Conservation (phyloP, 2,113 vertebrate species). For the Strigops habroptila region DNA sequence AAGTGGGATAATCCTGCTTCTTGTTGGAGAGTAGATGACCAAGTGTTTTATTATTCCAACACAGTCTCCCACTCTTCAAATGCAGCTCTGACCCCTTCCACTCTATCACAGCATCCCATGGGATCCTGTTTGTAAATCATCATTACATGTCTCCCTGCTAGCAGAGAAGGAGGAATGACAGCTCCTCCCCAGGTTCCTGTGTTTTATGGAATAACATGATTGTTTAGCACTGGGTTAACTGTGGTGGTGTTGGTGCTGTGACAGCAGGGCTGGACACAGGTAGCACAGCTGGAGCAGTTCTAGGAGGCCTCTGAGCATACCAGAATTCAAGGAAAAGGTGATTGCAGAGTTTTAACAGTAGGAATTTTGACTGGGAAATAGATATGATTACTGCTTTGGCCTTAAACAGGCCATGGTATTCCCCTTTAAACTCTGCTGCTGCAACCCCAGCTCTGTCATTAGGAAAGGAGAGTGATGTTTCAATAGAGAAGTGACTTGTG, state of each 20-base stretch:
- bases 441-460: neutral
- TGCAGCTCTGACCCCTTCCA: neutral
- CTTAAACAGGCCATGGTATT: neutral
- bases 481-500: neutral
- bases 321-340: neutral
- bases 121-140: neutral
- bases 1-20: neutral
- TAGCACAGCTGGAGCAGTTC: neutral
- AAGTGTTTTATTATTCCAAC: neutral
- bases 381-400: neutral
- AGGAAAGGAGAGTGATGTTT: neutral
- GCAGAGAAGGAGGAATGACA: neutral
- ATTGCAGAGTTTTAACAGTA: neutral
- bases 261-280: neutral
- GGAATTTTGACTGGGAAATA: neutral
- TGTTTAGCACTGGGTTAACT: neutral
- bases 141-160: accelerated
- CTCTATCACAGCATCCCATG: neutral
- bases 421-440: accelerated
- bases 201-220: neutral
- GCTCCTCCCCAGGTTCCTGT: neutral
- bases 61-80: neutral
- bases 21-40: neutral
- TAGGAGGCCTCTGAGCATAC: neutral
- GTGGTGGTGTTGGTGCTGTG: neutral